Conservation (phyloP, 2,113 vertebrate genomes). For the Symphodus melops region DNA sequence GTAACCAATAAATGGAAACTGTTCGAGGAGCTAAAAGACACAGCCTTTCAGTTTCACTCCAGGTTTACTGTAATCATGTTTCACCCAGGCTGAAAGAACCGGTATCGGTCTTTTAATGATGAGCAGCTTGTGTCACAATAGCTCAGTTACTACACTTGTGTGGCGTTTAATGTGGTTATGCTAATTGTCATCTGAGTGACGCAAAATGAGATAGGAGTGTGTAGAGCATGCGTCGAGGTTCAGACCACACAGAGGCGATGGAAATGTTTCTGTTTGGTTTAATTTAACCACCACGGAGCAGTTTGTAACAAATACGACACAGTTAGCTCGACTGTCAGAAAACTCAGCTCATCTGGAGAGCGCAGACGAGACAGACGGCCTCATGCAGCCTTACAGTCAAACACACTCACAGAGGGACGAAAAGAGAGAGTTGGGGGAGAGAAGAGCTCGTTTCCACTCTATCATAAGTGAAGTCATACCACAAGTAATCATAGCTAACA, state of each 20-base stretch:
- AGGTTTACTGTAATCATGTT: constrained; percentile 20
- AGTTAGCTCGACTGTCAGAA: neutral
- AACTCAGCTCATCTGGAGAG: neutral
- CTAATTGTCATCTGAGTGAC: constrained; percentile 36
- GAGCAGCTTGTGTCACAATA: constrained; percentile 2
- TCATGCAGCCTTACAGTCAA: neutral
- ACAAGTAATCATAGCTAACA: constrained; percentile 19
- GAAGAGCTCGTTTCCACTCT: neutral
- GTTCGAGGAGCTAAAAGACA: constrained; percentile 18
- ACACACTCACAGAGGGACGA: neutral
- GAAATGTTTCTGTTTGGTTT: constrained; percentile 9
- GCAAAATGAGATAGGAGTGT: constrained; percentile 41
- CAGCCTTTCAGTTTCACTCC: constrained; percentile 27
- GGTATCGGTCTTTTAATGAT: neutral
- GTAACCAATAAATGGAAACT: too few relatives aligned
- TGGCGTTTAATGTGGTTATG: constrained; percentile 39
- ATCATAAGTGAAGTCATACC: constrained; percentile 18
- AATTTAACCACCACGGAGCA: neutral
- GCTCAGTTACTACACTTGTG: constrained; percentile 44
- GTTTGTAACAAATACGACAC: constrained; percentile 6
- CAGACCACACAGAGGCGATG: constrained; percentile 36
- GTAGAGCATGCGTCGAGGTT: constrained; percentile 12
- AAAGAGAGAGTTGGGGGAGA: neutral
- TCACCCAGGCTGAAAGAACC: constrained; percentile 11
- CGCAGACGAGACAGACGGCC: neutral